phyloP scores from a whole-genome alignment of 2,113 vertebrate species.

The Engystomops pustulosus region DNA sequence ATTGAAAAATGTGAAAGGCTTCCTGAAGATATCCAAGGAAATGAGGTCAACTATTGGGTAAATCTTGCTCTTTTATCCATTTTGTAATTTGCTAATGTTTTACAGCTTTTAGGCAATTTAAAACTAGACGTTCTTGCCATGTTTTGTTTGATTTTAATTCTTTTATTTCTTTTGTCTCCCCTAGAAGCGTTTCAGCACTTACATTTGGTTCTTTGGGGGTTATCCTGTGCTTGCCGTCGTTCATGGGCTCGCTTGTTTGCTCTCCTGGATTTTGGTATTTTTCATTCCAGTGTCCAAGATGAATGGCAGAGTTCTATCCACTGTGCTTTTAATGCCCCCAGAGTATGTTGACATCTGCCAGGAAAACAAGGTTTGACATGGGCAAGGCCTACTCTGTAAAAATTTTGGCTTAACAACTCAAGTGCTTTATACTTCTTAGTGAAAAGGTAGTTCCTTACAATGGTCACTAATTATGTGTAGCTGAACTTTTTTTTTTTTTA shows the following conservation, averaged over 20 bases:
- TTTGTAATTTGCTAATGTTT: neutral
- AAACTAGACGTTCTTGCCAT: no score
- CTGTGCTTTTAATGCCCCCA: constrained; percentile 74
- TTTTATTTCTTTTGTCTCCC: fast-evolving
- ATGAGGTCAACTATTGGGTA: constrained; percentile 72
- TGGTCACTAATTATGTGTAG: no score
- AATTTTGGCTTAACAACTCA: neutral
- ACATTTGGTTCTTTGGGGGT: constrained; percentile 75
- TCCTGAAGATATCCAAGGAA: constrained; percentile 2
- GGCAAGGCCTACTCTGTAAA: neutral
- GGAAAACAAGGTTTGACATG: constrained; percentile 60
- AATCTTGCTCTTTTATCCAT: constrained; percentile 24
- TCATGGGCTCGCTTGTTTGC: constrained; percentile 75
- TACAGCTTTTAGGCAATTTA: neutral
- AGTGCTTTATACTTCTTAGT: no score
- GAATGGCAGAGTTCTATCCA: constrained; percentile 68
- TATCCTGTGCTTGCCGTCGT: constrained; percentile 72
- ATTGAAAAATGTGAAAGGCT: constrained; percentile 60
- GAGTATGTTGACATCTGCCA: constrained; percentile 66
- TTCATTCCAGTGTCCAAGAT: constrained; percentile 80
- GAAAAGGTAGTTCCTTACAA: no score
- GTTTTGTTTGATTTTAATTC: no score
- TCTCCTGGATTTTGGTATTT: constrained; percentile 79
- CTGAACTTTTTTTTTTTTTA: no score
- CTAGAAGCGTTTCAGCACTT: constrained; percentile 67